These are phyloP conservation scores for Perccottus glenii DNA, from an alignment of 2,113 vertebrate genomes.

Conservation along the genomic window DNA sequence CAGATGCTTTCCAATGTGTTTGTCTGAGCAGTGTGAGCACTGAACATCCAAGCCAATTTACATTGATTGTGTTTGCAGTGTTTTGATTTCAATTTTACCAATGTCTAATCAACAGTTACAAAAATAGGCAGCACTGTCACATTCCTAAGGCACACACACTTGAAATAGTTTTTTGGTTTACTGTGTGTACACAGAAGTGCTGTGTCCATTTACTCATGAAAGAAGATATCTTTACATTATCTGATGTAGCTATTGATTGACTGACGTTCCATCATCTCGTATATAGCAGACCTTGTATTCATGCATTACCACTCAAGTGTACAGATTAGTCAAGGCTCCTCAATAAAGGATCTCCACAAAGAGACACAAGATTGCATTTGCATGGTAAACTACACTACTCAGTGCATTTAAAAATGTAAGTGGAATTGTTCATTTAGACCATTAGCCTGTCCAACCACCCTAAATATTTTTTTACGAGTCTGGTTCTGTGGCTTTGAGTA, in stretches of 20 bases:
- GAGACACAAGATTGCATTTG: no score
- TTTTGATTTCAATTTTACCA: constrained; percentile 31
- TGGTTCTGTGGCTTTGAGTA: no score
- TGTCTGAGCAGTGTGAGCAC: constrained; percentile 21
- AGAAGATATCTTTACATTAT: background rate
- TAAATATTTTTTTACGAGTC: no score
- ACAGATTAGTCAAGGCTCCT: no score
- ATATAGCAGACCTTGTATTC: background rate
- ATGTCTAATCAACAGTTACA: constrained; percentile 21
- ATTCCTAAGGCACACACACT: constrained; percentile 17
- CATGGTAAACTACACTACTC: no score
- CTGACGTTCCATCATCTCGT: constrained; percentile 2
- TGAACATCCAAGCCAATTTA: constrained; percentile 12
- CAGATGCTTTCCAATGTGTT: constrained; percentile 62
- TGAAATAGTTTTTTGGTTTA: constrained; percentile 14
- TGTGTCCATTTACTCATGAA: background rate
- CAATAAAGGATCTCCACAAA: no score
- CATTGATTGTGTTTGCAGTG: constrained; percentile 17
- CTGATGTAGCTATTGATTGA: constrained; percentile 4
- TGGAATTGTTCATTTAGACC: no score
- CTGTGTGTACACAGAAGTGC: background rate
- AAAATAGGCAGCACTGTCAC: constrained; percentile 36
- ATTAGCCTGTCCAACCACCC: no score
- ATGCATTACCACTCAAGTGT: background rate
- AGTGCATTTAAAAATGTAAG: no score